Evolutionary conservation across 2,113 vertebrate species (phyloP).

Genomic region (Salminus brasiliensis): DNA sequence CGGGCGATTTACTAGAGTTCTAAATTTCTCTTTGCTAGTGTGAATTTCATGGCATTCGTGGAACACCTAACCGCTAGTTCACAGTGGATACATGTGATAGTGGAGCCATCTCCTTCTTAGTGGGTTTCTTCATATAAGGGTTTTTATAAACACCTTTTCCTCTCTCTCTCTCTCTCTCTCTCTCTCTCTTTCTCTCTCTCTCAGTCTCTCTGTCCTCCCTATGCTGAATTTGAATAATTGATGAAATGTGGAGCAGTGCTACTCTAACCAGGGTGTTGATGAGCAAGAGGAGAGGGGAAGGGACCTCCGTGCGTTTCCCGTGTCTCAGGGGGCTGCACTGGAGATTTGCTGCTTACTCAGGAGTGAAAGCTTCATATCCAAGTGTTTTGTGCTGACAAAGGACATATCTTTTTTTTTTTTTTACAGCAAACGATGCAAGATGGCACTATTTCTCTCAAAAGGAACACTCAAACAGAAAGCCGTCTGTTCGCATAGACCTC

Average conservation of each 20-base stretch:
- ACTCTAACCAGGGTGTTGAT: slow-evolving; percentile 71
- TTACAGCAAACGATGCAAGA: slow-evolving; percentile 91
- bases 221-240: slow-evolving; percentile 54
- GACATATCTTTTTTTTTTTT: slow-evolving; percentile 84
- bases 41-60: too few species aligned
- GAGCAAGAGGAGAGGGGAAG: slow-evolving; percentile 60
- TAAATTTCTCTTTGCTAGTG: neutral
- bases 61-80: neutral
- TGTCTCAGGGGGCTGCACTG: slow-evolving; percentile 79
- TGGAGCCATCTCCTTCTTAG: neutral
- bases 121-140: neutral
- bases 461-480: slow-evolving; percentile 70
- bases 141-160: slow-evolving; percentile 6
- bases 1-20: too few species aligned
- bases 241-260: slow-evolving; percentile 64
- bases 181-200: slow-evolving; percentile 12
- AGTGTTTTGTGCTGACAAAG: slow-evolving; percentile 97
- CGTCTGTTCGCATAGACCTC: slow-evolving; percentile 79
- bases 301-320: slow-evolving; percentile 73
- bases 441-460: slow-evolving; percentile 85
- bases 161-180: slow-evolving; percentile 18
- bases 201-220: neutral
- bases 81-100: neutral
- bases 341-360: slow-evolving; percentile 91
- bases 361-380: slow-evolving; percentile 95